A percentile compares a stretch with the other conserved stretches of the same genome.
Evolutionary conservation across 1,140 invertebrate species (phyloP).

Genomic region (Chrysopa pallens): DNA sequence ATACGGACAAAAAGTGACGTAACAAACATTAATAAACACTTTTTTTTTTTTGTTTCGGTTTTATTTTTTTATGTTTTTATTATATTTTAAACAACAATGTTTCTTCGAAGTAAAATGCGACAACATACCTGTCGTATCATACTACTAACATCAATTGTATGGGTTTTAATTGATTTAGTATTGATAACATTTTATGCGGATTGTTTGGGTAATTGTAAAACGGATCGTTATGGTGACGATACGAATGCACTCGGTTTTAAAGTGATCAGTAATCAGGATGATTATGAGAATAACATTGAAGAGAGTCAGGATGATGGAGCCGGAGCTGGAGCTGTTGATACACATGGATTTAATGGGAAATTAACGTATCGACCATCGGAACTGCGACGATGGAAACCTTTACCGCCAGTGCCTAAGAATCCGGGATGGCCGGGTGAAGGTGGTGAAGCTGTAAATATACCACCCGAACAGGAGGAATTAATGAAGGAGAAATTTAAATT

Average conservation of each 20-base stretch:
- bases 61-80: too few relatives aligned
- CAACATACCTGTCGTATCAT: conserved; percentile 91
- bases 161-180: conserved; percentile 84
- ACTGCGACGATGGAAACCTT: conserved; percentile 53
- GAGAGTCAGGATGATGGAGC: not conserved
- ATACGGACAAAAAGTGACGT: too few relatives aligned
- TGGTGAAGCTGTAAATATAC: conserved; percentile 73
- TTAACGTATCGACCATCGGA: conserved; percentile 25
- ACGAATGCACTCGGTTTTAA: not conserved
- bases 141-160: conserved; percentile 82
- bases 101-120: conserved; percentile 72
- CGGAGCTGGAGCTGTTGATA: not conserved
- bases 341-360: conserved; percentile 1
- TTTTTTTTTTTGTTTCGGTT: too few relatives aligned
- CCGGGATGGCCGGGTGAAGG: conserved; percentile 66
- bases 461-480: conserved; percentile 60
- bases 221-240: conserved; percentile 6
- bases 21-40: too few relatives aligned
- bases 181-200: conserved; percentile 88
- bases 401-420: conserved; percentile 45
- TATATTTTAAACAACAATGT: conserved; percentile 15
- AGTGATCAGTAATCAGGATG: not conserved
- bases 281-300: not conserved
- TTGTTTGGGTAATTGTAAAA: conserved; percentile 51
- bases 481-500: conserved; percentile 93